Evolutionary conservation across 2,888 invertebrate genomes (phyloP).

Genomic region (Drosophila fungiperda): DNA sequence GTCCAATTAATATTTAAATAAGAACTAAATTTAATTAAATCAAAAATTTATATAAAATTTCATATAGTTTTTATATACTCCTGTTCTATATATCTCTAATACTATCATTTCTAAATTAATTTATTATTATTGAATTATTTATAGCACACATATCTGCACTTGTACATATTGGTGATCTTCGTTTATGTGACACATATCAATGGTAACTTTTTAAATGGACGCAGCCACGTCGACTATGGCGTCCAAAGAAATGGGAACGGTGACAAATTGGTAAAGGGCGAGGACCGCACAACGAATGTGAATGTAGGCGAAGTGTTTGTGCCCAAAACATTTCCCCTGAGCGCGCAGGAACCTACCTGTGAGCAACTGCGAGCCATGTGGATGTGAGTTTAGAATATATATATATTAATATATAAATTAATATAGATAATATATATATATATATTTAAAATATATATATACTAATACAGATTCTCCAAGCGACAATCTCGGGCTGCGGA

Average conservation of each 20-base stretch:
- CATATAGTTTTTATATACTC: not conserved
- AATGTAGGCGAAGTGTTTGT: conserved; percentile 80
- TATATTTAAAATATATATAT: not conserved
- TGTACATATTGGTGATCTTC: conserved; percentile 52
- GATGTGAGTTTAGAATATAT: conserved; percentile 86
- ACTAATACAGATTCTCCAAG: conserved; percentile 88
- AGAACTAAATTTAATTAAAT: not conserved
- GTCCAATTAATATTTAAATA: not conserved
- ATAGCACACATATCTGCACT: conserved; percentile 51
- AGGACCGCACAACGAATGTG: conserved; percentile 26
- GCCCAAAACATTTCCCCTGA: conserved; percentile 81
- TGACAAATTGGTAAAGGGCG: conserved; percentile 49
- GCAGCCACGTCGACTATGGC: conserved; percentile 47
- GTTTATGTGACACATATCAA: conserved; percentile 40
- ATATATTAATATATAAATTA: not conserved
- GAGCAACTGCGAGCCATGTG: conserved; percentile 96
- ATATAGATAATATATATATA: not conserved
- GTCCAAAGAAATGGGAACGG: conserved; percentile 37
- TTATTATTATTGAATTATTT: conserved; percentile 3
- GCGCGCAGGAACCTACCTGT: conserved; percentile 90
- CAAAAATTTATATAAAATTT: not conserved
- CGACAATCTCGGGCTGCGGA: conserved; percentile 94
- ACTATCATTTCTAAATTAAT: not conserved
- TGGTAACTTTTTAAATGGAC: conserved; percentile 54
- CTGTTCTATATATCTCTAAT: not conserved